Conservation (phyloP, 2,888 invertebrate genomes). For the Zygaena filipendulae region DNA sequence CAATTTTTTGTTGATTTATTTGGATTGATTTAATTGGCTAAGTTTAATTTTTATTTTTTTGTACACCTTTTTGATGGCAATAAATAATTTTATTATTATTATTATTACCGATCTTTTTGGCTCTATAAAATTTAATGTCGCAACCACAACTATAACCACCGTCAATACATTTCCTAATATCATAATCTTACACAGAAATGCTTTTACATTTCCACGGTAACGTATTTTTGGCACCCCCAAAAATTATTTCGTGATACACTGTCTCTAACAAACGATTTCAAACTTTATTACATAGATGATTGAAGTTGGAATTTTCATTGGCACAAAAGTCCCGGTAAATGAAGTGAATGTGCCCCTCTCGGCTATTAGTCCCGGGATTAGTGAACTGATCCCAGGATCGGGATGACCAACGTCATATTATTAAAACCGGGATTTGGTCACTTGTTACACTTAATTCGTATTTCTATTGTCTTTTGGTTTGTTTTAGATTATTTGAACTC, state of each 20-base stretch:
- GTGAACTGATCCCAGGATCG: slow-evolving; percentile 49
- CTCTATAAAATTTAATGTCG: too few species aligned
- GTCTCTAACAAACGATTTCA: slow-evolving; percentile 15
- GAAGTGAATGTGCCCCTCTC: slow-evolving; percentile 24
- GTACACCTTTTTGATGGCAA: too few species aligned
- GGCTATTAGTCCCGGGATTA: slow-evolving; percentile 64
- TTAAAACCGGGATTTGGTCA: slow-evolving; percentile 58
- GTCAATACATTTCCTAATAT: slow-evolving; percentile 43
- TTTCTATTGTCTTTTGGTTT: slow-evolving; percentile 33
- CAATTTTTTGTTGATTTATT: too few species aligned
- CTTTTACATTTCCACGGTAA: slow-evolving; percentile 51
- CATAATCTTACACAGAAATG: slow-evolving; percentile 66
- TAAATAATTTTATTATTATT: too few species aligned
- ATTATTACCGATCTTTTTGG: too few species aligned
- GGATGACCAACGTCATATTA: slow-evolving; percentile 60
- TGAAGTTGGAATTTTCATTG: slow-evolving; percentile 9
- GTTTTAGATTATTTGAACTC: slow-evolving; percentile 6
- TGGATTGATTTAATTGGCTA: too few species aligned
- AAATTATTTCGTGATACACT: slow-evolving; percentile 34
- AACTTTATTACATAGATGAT: slow-evolving; percentile 17
- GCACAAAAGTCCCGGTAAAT: slow-evolving; percentile 5
- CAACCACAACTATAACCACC: slow-evolving; percentile 29
- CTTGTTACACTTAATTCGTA: slow-evolving; percentile 48
- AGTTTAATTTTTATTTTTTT: too few species aligned
- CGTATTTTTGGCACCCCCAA: slow-evolving; percentile 37